Base-by-base conservation (phyloP, 2,113 vertebrate genomes). In the Psephotus haematonotus region DNA sequence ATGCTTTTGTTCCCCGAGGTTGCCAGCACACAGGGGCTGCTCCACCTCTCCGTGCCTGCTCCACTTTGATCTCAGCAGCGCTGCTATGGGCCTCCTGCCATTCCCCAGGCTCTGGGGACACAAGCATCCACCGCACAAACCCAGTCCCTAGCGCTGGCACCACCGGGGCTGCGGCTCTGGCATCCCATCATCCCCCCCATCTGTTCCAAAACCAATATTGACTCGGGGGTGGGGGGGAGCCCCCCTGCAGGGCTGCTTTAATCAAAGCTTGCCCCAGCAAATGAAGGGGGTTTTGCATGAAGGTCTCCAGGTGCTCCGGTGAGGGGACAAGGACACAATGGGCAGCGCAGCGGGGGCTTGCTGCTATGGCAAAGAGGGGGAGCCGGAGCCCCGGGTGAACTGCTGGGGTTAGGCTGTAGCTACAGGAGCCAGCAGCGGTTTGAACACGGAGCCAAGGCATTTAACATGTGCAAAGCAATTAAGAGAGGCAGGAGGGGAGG, bases 1-100 rank as follows among this genome's bases (percentile, higher is more conserved):
- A 96, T 95, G 96, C 93, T 93, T 97, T 97, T 97, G 96, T 93
- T 74, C 55, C 62, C 84, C 2, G 70, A 53, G 88, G 75, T 62
- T 81, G 81, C 90, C 93, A 82, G 81, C 64, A 11, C 79, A 6
- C 79, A 47, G 79, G 82, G 88, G 89, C 82, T 24, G 93, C 96
- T 88, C 90, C 95, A 69, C 83, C 92, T 96, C 94, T 44, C 62
- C 5, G 44, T 65, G 80, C 20, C 93, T 76, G 93, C 63, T 68
- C 82, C 62, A 20, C 96, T 96, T 96, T 96, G 97, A 95, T 96
- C 92, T 96, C 92, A 67, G 59, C 97, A 85, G 92, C 65, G 90
- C 95, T 95, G 93, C 97, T 92, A 50, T 52, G 94, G 92, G 95
- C 92, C 95, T 93, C 89, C 77, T 27, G 84, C 59, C 96, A 39